These are phyloP conservation scores for Salticus scenicus DNA, from an alignment of 2,888 invertebrate species.

Conservation along the genomic window DNA sequence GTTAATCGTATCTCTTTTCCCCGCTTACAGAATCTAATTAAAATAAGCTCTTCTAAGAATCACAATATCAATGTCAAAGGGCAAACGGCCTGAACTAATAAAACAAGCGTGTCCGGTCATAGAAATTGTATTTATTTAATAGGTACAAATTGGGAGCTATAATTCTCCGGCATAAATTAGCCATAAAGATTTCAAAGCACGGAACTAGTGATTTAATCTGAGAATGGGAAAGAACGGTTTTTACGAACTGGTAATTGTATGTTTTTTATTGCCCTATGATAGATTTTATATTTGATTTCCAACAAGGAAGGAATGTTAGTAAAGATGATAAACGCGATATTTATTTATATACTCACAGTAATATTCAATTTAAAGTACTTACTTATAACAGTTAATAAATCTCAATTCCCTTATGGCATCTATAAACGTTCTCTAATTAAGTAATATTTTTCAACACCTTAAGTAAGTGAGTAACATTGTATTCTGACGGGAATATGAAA, in stretches of 20 bases:
- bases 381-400: no score
- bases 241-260: slow-evolving; percentile 6
- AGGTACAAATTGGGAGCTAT: slow-evolving; percentile 18
- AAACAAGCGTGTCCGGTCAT: slow-evolving; percentile 2
- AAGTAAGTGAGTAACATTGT: no score
- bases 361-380: no score
- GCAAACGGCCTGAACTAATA: not conserved
- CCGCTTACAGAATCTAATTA: not conserved
- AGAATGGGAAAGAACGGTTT: slow-evolving; percentile 14
- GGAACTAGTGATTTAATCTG: slow-evolving; percentile 19
- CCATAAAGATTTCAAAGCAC: slow-evolving; percentile 20
- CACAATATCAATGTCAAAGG: not conserved
- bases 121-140: slow-evolving; percentile 1
- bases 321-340: no score
- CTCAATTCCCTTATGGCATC: no score
- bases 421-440: no score
- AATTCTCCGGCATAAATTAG: slow-evolving; percentile 25
- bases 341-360: no score
- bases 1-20: not conserved
- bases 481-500: no score
- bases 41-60: not conserved
- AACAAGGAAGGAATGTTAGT: not conserved
- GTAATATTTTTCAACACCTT: no score
- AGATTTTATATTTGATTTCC: not conserved
- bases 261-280: not conserved